Conservation (phyloP, 1,140 invertebrate genomes). For the Pseudomyrmex flavicornis region DNA sequence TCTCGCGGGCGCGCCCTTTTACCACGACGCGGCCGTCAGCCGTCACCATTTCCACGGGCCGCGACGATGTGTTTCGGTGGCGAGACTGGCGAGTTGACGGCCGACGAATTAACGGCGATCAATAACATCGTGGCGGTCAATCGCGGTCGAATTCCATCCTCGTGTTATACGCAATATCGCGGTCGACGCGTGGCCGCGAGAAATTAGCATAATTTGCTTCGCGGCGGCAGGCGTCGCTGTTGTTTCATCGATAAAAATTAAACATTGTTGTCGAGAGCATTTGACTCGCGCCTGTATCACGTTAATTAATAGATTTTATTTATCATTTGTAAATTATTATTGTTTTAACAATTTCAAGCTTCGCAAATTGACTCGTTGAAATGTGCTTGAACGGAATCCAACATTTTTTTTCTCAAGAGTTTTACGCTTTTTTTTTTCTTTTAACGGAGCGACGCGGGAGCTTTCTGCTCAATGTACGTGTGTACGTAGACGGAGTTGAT, state of each 20-base stretch:
- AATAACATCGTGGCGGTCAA: slow-evolving; percentile 39
- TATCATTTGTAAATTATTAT: not conserved
- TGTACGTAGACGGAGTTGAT: not conserved
- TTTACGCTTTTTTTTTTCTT: no score
- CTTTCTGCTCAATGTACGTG: not conserved
- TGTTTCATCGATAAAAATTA: not conserved
- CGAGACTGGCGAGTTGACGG: slow-evolving; percentile 6
- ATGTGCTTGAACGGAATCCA: not conserved
- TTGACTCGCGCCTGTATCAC: no score
- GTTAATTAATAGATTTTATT: not conserved
- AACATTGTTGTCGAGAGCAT: not conserved
- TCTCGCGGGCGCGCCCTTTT: not conserved
- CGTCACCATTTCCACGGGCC: slow-evolving; percentile 20
- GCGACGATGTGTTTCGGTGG: slow-evolving; percentile 41
- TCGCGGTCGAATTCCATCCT: slow-evolving; percentile 15
- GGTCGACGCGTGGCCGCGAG: slow-evolving; percentile 4
- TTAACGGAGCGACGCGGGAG: no score
- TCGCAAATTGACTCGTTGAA: no score
- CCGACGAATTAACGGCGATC: slow-evolving; percentile 37
- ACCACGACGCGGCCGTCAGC: not conserved
- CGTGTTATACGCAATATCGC: not conserved
- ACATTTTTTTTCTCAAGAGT: not conserved
- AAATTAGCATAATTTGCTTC: slow-evolving; percentile 26
- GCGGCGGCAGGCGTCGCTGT: not conserved
- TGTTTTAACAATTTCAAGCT: not conserved